Base-by-base conservation (phyloP, 1,140 invertebrate species). In the Limonius californicus region DNA sequence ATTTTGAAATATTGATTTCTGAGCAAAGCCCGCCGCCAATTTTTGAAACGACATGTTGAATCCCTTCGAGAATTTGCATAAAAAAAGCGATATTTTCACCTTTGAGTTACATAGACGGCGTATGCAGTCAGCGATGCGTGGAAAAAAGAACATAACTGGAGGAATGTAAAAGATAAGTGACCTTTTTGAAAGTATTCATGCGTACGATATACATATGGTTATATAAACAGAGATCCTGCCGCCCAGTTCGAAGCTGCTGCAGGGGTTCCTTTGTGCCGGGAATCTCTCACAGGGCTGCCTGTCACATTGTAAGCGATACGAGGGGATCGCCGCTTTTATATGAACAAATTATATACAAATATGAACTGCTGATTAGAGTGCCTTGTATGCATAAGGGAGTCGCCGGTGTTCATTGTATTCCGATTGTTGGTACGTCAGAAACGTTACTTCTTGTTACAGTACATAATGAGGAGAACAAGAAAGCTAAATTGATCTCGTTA, bases 291-390 rank as follows among this genome's bases (percentile, higher is more conserved):
- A n/a, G 35, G 45, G 15, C 67, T 66, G 59, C 65, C 70, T 73
- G 71, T 74, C 73, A 69, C 67, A 74, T 74, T 73, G 73, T 66
- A 72, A 71, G 68, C 72, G 71, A 74, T 73, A 71, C 70, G 57
- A 39, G 71, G 65, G 67, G 70, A 72, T 64, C 68, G 57, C 61
- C 45, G 60, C 72, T 74, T 76, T 76, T 74, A 72, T 72, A 71
- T 68, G 67, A 61, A 75, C 74, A 76, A 76, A 76, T 76, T 76
- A 76, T 76, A 76, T 76, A 76, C 74, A 76, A 76, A 76, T 76
- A 76, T 74, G 70, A 66, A 76, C 74, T 74, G 65, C 68, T 73
- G 72, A 74, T 75, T 75, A 74, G 62, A 64, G 68, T 59, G 20
- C 45, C 54, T 27, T 55, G 54, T 55, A 19, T 55, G 27, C 20